Percentiles rank a stretch among this genome's conserved stretches.
phyloP scores from a whole-genome alignment of 2,113 vertebrate genomes.

The Onychostruthus taczanowskii region DNA sequence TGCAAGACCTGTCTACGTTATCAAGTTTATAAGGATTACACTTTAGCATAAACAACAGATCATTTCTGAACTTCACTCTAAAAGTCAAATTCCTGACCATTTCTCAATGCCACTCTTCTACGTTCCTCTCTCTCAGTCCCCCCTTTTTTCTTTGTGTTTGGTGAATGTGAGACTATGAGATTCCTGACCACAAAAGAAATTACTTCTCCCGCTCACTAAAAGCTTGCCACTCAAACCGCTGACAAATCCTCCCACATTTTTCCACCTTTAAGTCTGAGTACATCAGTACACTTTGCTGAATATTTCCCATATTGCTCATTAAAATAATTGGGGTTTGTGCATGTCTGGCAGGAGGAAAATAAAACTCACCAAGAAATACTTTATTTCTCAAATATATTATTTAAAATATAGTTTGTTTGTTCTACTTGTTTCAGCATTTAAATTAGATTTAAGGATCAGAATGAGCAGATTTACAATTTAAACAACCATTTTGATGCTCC shows the following conservation, averaged over 20 bases:
- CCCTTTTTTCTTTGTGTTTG: background rate
- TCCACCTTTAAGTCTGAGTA: slow-evolving; percentile 28
- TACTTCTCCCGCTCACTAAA: slow-evolving; percentile 12
- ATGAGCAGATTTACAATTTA: slow-evolving; percentile 10
- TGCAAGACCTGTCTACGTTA: slow-evolving; percentile 50
- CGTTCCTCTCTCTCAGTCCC: background rate
- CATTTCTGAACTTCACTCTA: slow-evolving; percentile 26
- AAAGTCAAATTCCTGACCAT: slow-evolving; percentile 40
- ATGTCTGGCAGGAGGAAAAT: background rate
- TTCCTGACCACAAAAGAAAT: slow-evolving; percentile 52
- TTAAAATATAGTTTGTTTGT: background rate
- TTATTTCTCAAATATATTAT: slow-evolving; percentile 8
- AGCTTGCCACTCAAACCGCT: slow-evolving; percentile 16
- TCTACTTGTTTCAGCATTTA: background rate
- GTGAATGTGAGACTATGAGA: slow-evolving; percentile 19
- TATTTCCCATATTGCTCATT: slow-evolving; percentile 37
- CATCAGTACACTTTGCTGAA: background rate
- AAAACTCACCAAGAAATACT: background rate
- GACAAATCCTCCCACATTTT: slow-evolving; percentile 37
- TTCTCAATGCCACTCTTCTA: background rate
- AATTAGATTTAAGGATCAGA: background rate
- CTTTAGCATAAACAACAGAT: slow-evolving; percentile 44
- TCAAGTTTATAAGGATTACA: slow-evolving; percentile 59
- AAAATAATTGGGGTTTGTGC: background rate
- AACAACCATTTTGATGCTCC: background rate